Conservation (phyloP, 92 coral and sea anemone species). For the Zoanthus gigantus region DNA sequence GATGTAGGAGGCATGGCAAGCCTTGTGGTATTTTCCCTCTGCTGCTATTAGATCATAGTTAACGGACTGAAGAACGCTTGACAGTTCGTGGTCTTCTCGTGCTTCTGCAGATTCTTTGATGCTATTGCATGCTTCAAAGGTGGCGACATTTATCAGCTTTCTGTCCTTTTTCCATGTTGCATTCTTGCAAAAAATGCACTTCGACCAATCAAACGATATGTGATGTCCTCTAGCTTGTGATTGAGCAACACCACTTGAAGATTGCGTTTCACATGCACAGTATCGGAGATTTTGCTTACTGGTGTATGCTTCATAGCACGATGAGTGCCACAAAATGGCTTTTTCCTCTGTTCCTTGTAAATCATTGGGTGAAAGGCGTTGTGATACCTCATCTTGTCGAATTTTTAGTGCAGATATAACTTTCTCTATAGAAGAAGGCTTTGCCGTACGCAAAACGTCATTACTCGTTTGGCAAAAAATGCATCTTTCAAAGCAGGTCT, state of each 20-base stretch:
- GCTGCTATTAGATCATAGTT: constrained; percentile 3
- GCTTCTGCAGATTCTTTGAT: constrained; percentile 19
- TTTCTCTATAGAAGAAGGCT: constrained; percentile 50
- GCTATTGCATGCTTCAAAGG: constrained; percentile 9
- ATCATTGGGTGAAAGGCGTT: constrained; percentile 46
- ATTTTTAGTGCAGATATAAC: constrained; percentile 41
- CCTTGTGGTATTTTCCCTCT: constrained; percentile 5
- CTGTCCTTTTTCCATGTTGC: constrained; percentile 9
- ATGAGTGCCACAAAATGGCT: constrained; percentile 3
- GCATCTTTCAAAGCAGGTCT: constrained; percentile 52
- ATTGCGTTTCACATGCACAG: constrained; percentile 6
- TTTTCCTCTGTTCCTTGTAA: constrained; percentile 19
- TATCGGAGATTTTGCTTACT: constrained; percentile 59
- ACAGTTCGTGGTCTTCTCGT: background rate
- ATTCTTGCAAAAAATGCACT: constrained; percentile 2
- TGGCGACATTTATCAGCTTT: constrained; percentile 5
- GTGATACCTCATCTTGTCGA: constrained; percentile 30
- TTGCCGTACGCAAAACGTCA: constrained; percentile 49
- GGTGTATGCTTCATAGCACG: constrained; percentile 61
- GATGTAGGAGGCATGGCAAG: constrained; percentile 4
- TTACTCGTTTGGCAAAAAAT: constrained; percentile 60
- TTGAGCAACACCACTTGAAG: constrained; percentile 22
- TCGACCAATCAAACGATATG: constrained; percentile 4
- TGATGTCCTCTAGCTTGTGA: constrained; percentile 10
- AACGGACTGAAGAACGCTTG: constrained; percentile 7